phyloP scores from a whole-genome alignment of 2,113 vertebrate genomes.

The Phocoena phocoena region DNA sequence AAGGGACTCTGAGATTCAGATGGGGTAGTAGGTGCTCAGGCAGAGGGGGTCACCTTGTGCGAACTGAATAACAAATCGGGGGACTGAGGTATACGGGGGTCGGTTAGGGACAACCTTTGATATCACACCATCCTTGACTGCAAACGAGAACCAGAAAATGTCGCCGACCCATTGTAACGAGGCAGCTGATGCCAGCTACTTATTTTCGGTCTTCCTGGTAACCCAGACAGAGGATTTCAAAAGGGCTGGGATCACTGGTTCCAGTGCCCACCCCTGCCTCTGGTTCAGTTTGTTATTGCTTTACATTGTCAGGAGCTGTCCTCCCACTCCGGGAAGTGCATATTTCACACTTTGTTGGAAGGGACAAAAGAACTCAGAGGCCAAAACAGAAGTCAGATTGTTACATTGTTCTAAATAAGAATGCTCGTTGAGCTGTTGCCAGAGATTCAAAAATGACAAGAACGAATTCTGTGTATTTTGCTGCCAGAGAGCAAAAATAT shows the following conservation, averaged over 20 bases:
- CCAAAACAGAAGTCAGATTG: conserved; percentile 71
- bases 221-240: not conserved
- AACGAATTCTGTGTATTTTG: conserved; percentile 64
- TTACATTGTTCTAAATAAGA: conserved; percentile 74
- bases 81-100: not conserved
- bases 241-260: accelerated
- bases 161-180: accelerated
- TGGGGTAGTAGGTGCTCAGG: not conserved
- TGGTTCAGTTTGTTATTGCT: not conserved
- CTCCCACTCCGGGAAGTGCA: conserved; percentile 42
- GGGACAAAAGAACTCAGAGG: conserved; percentile 55
- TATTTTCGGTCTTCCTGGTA: not conserved
- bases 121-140: not conserved
- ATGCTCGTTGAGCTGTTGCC: conserved; percentile 61
- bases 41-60: not conserved
- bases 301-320: not conserved
- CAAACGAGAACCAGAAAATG: not conserved
- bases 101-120: not conserved
- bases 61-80: not conserved
- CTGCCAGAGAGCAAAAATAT: conserved; percentile 60
- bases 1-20: not conserved
- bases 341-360: conserved; percentile 70
- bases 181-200: not conserved
- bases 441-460: conserved; percentile 65
- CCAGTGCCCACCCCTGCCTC: not conserved